phyloP scores from a whole-genome alignment of 1,140 invertebrate species.

The Solen grandis region DNA sequence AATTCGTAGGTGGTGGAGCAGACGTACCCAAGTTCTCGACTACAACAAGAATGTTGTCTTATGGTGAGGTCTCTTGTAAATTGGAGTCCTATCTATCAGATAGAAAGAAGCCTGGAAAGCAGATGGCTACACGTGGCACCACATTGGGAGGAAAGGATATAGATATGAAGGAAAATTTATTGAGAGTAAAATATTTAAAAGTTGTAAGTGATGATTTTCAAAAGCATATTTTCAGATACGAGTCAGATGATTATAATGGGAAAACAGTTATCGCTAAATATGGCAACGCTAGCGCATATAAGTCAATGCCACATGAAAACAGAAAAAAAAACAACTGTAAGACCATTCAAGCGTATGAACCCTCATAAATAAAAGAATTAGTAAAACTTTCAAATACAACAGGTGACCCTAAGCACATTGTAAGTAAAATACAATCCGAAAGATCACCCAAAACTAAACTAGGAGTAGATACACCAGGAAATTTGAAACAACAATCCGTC shows the following conservation, averaged over 20 bases:
- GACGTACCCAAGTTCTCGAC: not conserved
- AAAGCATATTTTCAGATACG: constrained; percentile 13
- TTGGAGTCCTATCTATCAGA: not conserved
- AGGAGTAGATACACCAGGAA: not conserved
- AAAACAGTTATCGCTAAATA: constrained; percentile 7
- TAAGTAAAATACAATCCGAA: not conserved
- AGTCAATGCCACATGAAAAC: constrained; percentile 21
- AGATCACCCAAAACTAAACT: constrained; percentile 9
- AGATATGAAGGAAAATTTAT: not conserved
- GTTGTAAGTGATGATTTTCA: constrained; percentile 5
- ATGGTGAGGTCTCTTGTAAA: constrained; percentile 19
- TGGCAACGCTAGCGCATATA: constrained; percentile 5
- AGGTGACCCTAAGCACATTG: not conserved
- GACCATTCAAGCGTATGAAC: constrained; percentile 24
- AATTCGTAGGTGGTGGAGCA: too few relatives aligned
- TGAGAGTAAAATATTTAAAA: constrained; percentile 2
- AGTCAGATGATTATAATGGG: constrained; percentile 1
- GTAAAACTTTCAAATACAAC: not conserved
- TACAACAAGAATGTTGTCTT: not conserved
- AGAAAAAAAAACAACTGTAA: not conserved
- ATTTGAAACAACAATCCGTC: not conserved
- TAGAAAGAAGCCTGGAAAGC: constrained; percentile 26
- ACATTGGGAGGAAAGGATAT: constrained; percentile 18
- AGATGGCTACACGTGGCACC: constrained; percentile 31
- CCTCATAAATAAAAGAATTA: not conserved